Evolutionary conservation across 2,888 invertebrate species (phyloP).

Genomic region (Drosophila paranaensis): DNA sequence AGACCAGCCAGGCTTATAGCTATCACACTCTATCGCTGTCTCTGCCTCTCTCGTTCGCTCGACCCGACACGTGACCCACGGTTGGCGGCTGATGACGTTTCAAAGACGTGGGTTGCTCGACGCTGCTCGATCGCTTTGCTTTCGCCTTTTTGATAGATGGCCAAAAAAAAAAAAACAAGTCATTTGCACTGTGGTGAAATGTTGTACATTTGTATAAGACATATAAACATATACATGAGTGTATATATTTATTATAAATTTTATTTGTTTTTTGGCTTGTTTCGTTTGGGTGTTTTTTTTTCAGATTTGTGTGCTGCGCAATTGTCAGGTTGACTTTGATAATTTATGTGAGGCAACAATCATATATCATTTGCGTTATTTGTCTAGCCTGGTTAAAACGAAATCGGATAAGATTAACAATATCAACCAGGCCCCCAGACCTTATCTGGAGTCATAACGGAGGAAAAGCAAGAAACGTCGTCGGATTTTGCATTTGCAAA

Average conservation of each 20-base stretch:
- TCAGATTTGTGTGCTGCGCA: slow-evolving; percentile 59
- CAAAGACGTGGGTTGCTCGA: slow-evolving; percentile 33
- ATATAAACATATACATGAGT: slow-evolving; percentile 12
- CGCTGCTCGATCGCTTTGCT: slow-evolving; percentile 4
- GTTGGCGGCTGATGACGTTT: slow-evolving; percentile 60
- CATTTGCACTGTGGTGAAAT: slow-evolving; percentile 68
- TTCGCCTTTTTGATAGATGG: slow-evolving; percentile 49
- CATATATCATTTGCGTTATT: slow-evolving; percentile 43
- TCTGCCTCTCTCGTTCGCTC: not conserved
- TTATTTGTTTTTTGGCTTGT: slow-evolving; percentile 12
- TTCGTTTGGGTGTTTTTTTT: slow-evolving; percentile 3
- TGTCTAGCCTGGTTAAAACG: slow-evolving; percentile 36
- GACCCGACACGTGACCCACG: slow-evolving; percentile 44
- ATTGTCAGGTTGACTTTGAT: slow-evolving; percentile 56
- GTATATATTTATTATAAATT: slow-evolving; percentile 7
- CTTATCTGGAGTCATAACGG: slow-evolving; percentile 21
- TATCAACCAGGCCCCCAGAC: slow-evolving; percentile 39
- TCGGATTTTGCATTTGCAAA: slow-evolving; percentile 3
- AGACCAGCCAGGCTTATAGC: slow-evolving; percentile 20
- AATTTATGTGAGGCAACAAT: slow-evolving; percentile 49
- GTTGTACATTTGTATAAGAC: slow-evolving; percentile 3
- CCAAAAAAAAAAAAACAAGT: slow-evolving; percentile 62
- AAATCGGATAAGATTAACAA: slow-evolving; percentile 11
- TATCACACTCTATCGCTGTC: not conserved
- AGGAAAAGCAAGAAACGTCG: not conserved